These are phyloP conservation scores for Apoda limacodes DNA, from an alignment of 2,888 invertebrate genomes.

Conservation along the genomic window DNA sequence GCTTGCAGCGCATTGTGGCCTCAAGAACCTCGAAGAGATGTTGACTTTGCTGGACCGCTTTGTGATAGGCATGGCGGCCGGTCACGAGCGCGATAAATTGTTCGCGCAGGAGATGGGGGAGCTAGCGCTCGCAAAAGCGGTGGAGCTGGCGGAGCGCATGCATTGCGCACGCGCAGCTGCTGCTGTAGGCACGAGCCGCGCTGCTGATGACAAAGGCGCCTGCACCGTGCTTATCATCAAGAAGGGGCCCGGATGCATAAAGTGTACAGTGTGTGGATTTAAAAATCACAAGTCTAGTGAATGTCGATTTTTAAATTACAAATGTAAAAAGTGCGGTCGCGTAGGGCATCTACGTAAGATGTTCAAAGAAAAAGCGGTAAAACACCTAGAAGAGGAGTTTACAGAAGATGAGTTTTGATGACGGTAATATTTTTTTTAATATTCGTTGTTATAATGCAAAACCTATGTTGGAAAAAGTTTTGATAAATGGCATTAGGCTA, in stretches of 20 bases:
- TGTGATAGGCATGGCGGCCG: too few species aligned
- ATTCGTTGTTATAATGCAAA: constrained; percentile 11
- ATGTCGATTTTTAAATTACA: constrained; percentile 13
- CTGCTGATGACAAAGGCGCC: constrained; percentile 2
- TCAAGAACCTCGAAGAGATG: constrained; percentile 20
- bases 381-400: constrained; percentile 13
- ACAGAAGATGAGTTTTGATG: constrained; percentile 13
- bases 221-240: constrained; percentile 13
- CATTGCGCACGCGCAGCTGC: too few species aligned
- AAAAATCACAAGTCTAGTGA: constrained; percentile 12
- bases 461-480: constrained; percentile 15
- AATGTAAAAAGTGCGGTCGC: too few species aligned
- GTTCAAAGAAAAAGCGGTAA: too few species aligned
- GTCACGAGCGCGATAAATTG: constrained; percentile 22
- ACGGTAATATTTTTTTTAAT: constrained; percentile 17
- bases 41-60: constrained; percentile 20
- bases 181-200: constrained; percentile 19
- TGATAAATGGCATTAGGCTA: constrained; percentile 6
- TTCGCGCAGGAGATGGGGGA: constrained; percentile 18
- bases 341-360: too few species aligned
- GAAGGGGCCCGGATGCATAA: too few species aligned
- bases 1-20: constrained; percentile 16
- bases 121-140: too few species aligned
- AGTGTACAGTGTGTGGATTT: constrained; percentile 18
- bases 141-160: constrained; percentile 20